phyloP scores from a whole-genome alignment of 2,797 vertebrate species.

The Pangasius larnaudii region DNA sequence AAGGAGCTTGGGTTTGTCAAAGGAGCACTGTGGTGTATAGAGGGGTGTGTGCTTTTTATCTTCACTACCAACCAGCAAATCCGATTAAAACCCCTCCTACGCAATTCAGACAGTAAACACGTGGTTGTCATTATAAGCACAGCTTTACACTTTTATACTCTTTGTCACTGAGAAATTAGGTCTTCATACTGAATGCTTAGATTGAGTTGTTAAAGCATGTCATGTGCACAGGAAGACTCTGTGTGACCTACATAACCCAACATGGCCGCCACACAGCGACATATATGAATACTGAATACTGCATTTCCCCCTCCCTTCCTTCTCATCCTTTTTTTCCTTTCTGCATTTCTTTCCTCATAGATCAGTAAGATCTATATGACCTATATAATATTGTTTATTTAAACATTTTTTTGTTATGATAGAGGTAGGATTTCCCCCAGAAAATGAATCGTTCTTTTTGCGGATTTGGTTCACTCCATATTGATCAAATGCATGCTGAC shows the following conservation, averaged over 20 bases:
- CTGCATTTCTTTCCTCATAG: neutral
- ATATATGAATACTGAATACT: neutral
- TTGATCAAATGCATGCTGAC: neutral
- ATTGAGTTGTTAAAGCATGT: neutral
- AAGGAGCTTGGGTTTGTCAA: neutral
- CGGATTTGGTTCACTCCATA: neutral
- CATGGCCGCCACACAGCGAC: slow-evolving; percentile 40
- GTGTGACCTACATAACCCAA: slow-evolving; percentile 62
- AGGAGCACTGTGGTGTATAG: neutral
- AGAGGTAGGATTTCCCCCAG: neutral
- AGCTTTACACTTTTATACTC: neutral
- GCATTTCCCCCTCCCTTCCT: neutral
- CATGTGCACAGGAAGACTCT: slow-evolving; percentile 17
- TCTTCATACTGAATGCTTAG: neutral
- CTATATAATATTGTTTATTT: neutral
- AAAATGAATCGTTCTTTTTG: neutral
- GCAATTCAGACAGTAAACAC: neutral
- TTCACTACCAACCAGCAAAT: neutral
- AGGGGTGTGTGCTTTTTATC: neutral
- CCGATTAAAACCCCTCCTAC: neutral
- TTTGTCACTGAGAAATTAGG: neutral
- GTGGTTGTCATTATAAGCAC: neutral
- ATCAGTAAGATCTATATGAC: neutral
- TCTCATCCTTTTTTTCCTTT: neutral
- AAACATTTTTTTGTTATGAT: neutral